Evolutionary conservation across 2,888 invertebrate genomes (phyloP), one percentile per base, ranked within the genome.

Genomic region (Sialis fuliginosa): DNA sequence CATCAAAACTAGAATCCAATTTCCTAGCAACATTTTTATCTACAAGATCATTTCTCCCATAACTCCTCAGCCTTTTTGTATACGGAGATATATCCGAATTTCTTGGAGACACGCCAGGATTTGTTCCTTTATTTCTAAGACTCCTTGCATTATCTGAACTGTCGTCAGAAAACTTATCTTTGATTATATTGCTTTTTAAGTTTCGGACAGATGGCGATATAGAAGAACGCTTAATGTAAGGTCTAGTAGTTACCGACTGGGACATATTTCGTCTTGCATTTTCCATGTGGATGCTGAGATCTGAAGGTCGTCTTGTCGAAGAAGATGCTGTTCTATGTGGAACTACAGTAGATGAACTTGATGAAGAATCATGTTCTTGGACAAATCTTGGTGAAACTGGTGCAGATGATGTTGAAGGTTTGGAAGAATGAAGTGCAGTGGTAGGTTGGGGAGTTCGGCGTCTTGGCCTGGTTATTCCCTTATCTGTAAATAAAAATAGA

Each of bases 271-370:
- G 57, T 6, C 65, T 56, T n/a, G 64, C 64, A 48, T 65, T 65
- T 51, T 64, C 64, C 65, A 65, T 65, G 50, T 66, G 65, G 43
- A 63, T 53, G 45, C 64, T 61, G 43, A 65, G 54, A 50, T 63
- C 62, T 22, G 63, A 62, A 52, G 39, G 56, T 51, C 48, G 53
- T 47, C 40, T 52, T 46, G 49, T 42, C 2, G 56, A 52, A 67
- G 51, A 44, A 70, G 52, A 51, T 13, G 39, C 1, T 7, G 3
- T 10, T 13, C 13, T 39, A 13, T 39, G 39, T 13, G 39, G 10
- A 39, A 39, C 39, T 39, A 39, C 10, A 7, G 39, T n/a, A 39
- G 39, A 6, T 39, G 10, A 6, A 39, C 13, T 39, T n/a, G 39
- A n/a, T 39, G 39, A 35, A 4, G 35, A 39, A 39, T 13, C 39